Percentiles rank a stretch among this genome's conserved stretches.
phyloP scores from a whole-genome alignment of 2,797 vertebrate genomes.

The Prunella strophiata region DNA sequence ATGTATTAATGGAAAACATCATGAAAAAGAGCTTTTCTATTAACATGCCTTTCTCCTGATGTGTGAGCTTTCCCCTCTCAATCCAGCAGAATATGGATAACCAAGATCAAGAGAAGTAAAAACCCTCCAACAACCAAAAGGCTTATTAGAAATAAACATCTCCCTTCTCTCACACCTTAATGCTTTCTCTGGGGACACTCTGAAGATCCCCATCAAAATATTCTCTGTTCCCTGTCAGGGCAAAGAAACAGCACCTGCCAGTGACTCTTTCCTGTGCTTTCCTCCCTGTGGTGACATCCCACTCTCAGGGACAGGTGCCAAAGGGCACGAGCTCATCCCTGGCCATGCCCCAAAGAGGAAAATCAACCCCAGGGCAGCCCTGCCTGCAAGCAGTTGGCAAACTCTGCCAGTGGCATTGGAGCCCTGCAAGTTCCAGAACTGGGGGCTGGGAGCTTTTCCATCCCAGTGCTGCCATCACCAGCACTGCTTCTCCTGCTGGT shows the following conservation, averaged over 20 bases:
- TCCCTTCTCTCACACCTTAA: background rate
- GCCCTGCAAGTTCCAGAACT: background rate
- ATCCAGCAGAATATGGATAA: background rate
- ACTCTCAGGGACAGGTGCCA: background rate
- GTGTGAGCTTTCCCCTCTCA: background rate
- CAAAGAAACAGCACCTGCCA: background rate
- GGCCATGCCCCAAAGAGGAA: background rate
- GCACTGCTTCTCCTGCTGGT: background rate
- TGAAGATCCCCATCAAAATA: background rate
- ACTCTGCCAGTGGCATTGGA: background rate
- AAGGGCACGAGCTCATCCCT: background rate
- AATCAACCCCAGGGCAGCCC: background rate
- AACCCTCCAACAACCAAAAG: fast-evolving
- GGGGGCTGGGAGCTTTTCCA: background rate
- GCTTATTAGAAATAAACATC: background rate
- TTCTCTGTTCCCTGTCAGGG: fast-evolving
- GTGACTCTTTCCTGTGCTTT: background rate
- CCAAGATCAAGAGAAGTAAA: background rate
- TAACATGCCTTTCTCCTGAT: background rate
- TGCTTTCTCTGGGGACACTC: background rate
- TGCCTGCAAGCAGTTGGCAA: background rate
- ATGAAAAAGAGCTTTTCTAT: background rate
- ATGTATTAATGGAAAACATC: background rate
- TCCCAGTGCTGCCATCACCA: background rate
- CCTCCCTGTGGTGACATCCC: background rate